phyloP scores from a whole-genome alignment of 2,888 invertebrate genomes.

The Spilarctia lutea region DNA sequence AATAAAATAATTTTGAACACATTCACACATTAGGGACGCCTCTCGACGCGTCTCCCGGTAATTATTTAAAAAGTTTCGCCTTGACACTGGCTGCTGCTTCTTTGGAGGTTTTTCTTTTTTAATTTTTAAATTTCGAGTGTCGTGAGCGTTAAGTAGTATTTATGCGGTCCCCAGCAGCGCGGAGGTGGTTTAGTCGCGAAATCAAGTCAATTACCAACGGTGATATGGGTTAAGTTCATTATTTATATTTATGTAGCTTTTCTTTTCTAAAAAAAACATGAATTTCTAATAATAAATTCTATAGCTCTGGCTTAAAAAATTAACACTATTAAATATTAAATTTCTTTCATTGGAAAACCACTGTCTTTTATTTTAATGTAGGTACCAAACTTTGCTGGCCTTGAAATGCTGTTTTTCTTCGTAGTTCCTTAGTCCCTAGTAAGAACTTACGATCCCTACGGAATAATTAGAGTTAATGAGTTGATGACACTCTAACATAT shows the following conservation, averaged over 20 bases:
- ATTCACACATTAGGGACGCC: slow-evolving; percentile 84
- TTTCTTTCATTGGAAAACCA: too few relatives aligned
- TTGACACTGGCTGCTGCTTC: slow-evolving; percentile 56
- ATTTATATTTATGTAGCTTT: slow-evolving; percentile 24
- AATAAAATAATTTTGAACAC: slow-evolving; percentile 79
- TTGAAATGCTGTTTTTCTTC: too few relatives aligned
- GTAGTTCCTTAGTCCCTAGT: too few relatives aligned
- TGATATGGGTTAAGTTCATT: slow-evolving; percentile 43
- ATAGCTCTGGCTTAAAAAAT: slow-evolving; percentile 5
- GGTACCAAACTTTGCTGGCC: too few relatives aligned
- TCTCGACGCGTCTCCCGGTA: slow-evolving; percentile 77
- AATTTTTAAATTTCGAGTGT: slow-evolving; percentile 74
- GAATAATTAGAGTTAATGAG: background rate
- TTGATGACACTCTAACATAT: too few relatives aligned
- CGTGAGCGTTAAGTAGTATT: slow-evolving; percentile 83
- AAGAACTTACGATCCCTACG: too few relatives aligned
- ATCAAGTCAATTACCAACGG: slow-evolving; percentile 55
- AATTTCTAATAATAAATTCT: slow-evolving; percentile 10
- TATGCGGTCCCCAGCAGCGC: slow-evolving; percentile 83
- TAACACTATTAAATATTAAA: too few relatives aligned
- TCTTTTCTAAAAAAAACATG: slow-evolving; percentile 5
- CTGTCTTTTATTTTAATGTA: background rate
- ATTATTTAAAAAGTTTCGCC: slow-evolving; percentile 75
- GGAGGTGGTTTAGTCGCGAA: slow-evolving; percentile 68
- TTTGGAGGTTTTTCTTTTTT: slow-evolving; percentile 62